Conservation (phyloP, 2,797 vertebrate genomes). For the Sarcophilus harrisii region DNA sequence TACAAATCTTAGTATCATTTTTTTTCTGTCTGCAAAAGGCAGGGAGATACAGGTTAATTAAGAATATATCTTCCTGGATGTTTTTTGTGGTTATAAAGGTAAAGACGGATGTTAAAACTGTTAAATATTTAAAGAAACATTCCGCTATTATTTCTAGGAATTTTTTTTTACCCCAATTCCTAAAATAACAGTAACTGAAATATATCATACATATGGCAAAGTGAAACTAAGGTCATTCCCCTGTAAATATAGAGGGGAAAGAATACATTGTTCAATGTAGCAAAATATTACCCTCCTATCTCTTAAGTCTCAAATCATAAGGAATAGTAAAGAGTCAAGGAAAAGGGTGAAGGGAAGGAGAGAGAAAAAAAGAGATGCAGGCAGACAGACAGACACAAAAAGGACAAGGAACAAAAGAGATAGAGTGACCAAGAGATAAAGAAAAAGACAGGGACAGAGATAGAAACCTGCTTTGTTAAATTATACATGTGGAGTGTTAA, state of each 20-base stretch:
- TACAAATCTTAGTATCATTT: constrained; percentile 46
- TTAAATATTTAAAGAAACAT: constrained; percentile 31
- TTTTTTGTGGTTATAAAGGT: background rate
- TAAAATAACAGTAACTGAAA: too few species aligned
- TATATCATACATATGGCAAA: background rate
- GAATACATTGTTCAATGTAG: background rate
- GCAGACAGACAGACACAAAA: background rate
- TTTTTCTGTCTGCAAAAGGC: background rate
- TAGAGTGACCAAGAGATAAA: background rate
- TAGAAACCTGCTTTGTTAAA: background rate
- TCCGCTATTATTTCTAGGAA: background rate
- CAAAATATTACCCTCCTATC: background rate
- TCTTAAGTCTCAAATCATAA: background rate
- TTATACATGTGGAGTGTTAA: background rate
- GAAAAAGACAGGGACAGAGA: background rate
- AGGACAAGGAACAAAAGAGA: background rate
- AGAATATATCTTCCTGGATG: background rate
- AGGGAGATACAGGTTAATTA: constrained; percentile 45
- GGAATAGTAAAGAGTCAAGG: background rate
- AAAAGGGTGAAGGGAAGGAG: background rate
- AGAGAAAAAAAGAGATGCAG: background rate
- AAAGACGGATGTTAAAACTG: background rate
- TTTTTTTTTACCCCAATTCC: background rate
- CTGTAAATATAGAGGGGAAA: background rate
- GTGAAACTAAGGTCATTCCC: background rate